phyloP scores from a whole-genome alignment of 1,140 invertebrate genomes.

The Temnothorax nylanderi region DNA sequence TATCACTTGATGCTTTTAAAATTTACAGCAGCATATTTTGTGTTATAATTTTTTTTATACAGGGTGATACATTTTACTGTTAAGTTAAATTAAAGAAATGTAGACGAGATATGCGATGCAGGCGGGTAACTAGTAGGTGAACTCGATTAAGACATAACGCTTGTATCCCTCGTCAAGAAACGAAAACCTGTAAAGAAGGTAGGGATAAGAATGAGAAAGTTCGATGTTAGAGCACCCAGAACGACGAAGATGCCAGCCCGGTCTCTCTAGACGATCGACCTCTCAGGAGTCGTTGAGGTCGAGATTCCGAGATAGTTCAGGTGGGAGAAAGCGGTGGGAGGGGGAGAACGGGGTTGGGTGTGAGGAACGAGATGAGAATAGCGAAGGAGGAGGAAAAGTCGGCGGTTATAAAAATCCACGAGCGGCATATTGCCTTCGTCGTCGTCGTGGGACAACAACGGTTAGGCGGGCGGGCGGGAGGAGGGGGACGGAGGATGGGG shows the following conservation, averaged over 20 bases:
- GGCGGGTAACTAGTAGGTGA: not conserved
- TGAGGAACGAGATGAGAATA: constrained; percentile 25
- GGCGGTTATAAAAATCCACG: constrained; percentile 63
- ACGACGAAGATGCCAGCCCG: constrained; percentile 31
- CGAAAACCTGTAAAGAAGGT: constrained; percentile 13
- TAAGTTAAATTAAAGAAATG: not conserved
- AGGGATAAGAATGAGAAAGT: constrained; percentile 8
- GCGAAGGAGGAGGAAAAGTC: constrained; percentile 48
- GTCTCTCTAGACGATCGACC: constrained; percentile 28
- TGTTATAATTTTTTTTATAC: not conserved
- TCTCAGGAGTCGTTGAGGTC: constrained; percentile 55
- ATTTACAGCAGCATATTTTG: not conserved
- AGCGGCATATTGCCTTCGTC: constrained; percentile 60
- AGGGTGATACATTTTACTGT: not conserved
- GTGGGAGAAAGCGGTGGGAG: not conserved
- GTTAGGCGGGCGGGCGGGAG: not conserved
- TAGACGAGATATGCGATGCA: not conserved
- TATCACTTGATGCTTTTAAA: not conserved
- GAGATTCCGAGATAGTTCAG: constrained; percentile 59
- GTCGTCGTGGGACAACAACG: constrained; percentile 15
- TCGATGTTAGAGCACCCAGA: constrained; percentile 21
- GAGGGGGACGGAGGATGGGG: not conserved
- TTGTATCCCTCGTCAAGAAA: not conserved
- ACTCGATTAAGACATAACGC: constrained; percentile 23
- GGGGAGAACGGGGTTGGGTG: not conserved